Percentiles rank a stretch among this genome's conserved stretches.
Evolutionary conservation across 2,113 vertebrate genomes (phyloP).

Genomic region (Protobothrops mucrosquamatus): DNA sequence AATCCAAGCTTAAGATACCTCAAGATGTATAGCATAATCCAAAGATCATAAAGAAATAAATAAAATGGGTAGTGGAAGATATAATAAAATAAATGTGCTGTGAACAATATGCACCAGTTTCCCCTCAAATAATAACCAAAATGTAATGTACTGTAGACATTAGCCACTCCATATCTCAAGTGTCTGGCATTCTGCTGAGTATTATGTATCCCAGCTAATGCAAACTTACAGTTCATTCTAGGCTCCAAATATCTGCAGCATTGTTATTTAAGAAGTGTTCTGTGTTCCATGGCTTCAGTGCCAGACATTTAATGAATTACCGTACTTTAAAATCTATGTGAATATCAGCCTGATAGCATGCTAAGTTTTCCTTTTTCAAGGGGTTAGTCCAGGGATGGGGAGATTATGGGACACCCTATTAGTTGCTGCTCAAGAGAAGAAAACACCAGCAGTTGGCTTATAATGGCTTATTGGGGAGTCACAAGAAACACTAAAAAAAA

Average conservation of each 20-base stretch:
- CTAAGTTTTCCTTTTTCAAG: background rate
- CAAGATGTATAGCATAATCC: background rate
- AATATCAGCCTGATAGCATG: background rate
- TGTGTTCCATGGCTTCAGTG: conserved; percentile 35
- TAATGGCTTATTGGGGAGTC: background rate
- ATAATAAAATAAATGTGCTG: conserved; percentile 11
- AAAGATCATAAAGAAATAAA: background rate
- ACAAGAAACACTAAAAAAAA: fast-evolving
- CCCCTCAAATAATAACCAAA: background rate
- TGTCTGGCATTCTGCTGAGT: background rate
- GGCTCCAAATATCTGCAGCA: conserved; percentile 59
- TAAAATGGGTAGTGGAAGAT: background rate
- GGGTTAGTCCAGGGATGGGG: background rate
- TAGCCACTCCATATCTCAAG: background rate
- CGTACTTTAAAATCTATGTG: background rate
- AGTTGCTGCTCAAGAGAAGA: background rate
- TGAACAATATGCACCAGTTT: conserved; percentile 1
- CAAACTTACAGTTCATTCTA: background rate
- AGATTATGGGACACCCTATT: fast-evolving
- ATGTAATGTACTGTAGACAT: background rate
- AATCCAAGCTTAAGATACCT: background rate
- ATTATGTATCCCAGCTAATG: background rate
- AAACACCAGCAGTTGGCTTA: background rate
- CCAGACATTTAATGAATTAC: background rate
- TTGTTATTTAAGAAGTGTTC: conserved; percentile 58